Conservation (phyloP, 2,888 invertebrate genomes). For the Pandemis cinnamomeana region DNA sequence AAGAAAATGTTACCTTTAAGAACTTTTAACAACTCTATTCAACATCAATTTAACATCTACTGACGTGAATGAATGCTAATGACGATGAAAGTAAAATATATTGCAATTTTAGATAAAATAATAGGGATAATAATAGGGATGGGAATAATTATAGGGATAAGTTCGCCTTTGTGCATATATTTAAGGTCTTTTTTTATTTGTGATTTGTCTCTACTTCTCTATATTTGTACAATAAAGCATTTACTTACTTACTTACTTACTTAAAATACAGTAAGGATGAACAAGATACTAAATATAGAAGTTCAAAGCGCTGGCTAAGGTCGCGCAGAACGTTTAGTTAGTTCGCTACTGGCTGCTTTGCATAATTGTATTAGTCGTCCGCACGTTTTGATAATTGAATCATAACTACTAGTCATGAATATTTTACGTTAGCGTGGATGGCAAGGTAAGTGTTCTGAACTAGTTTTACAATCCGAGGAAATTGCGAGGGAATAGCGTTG, state of each 20-base stretch:
- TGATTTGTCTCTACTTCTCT: too few relatives aligned
- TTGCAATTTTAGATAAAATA: conserved; percentile 30
- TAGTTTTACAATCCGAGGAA: conserved; percentile 14
- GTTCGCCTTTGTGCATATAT: too few relatives aligned
- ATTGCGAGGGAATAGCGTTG: neutral
- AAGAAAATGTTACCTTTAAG: conserved; percentile 15
- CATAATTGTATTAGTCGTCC: conserved; percentile 42
- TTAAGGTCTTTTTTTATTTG: too few relatives aligned
- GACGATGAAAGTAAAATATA: conserved; percentile 36
- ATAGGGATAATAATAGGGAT: too few relatives aligned
- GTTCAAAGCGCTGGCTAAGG: conserved; percentile 21
- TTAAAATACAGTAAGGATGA: conserved; percentile 29
- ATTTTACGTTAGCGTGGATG: conserved; percentile 27
- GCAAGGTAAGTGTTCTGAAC: conserved; percentile 18
- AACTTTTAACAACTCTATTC: conserved; percentile 15
- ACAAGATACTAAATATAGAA: conserved; percentile 36
- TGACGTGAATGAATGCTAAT: conserved; percentile 32
- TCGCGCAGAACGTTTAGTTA: conserved; percentile 35
- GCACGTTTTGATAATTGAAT: conserved; percentile 42
- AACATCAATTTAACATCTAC: conserved; percentile 23
- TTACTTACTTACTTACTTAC: too few relatives aligned
- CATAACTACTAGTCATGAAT: conserved; percentile 40
- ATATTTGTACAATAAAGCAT: too few relatives aligned
- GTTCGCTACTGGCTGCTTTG: conserved; percentile 32
- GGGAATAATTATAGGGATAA: too few relatives aligned